Base-by-base conservation (phyloP, 2,888 invertebrate species). In the Parnassius apollo region DNA sequence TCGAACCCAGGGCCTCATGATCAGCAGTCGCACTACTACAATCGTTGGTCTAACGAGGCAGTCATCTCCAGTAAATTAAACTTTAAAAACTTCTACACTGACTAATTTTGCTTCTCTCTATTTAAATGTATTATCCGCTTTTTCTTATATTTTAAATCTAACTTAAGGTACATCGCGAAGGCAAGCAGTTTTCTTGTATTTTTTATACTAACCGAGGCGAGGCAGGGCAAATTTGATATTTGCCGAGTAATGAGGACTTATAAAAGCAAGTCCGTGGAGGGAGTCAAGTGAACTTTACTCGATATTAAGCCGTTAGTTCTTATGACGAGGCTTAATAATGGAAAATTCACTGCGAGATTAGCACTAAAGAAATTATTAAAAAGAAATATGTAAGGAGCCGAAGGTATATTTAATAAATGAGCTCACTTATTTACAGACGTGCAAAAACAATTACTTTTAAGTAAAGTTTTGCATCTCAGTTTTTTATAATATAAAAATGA, bases 161-260 rank as follows among this genome's bases (percentile, higher is more conserved):
- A 64, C 65, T 62, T 71, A 73, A 77, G 72, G 74, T 69, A 75
- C 71, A 69, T 74, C 77, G 76, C 74, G 71, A 61, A 73, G 71
- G 70, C 71, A 72, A 69, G 75, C 74, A 74, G 80, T 83, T 82
- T 80, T 81, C 81, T 81, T 77, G 75, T 77, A 80, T 81, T 84
- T 85, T 86, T 84, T 81, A 77, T 78, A 81, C 77, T 76, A 75
- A 76, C 77, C 71, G 73, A 52, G 57, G 60, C 72, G 75, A 69
- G 77, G 80, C 76, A 78, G 73, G 73, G 78, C 75, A 85, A 88
- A 87, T 87, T 83, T 84, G 82, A 82, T 81, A 81, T 84, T 82
- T 78, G 76, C 78, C 73, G 67, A 69, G 69, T 86, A 86, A 86
- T 85, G 83, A 84, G 81, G 76, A 80, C 77, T 84, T 84, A 85